Percentiles rank a stretch among this genome's conserved stretches.
These are phyloP conservation scores for Platalea minor DNA, from an alignment of 2,797 vertebrate genomes.

Conservation along the genomic window DNA sequence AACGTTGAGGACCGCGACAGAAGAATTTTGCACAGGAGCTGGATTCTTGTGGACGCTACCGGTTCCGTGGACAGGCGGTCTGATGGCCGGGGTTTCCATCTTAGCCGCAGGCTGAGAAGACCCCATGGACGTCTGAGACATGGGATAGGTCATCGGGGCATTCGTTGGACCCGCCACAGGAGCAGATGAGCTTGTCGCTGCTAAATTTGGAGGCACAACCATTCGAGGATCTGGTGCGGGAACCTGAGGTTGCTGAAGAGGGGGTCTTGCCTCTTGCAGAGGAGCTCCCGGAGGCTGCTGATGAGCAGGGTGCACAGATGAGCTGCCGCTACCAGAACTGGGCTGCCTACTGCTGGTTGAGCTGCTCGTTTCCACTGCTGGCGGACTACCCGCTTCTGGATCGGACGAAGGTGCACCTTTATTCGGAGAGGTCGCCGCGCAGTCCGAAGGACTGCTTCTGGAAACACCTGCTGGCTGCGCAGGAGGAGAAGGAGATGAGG, in stretches of 20 bases:
- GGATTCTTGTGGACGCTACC: conserved; percentile 73
- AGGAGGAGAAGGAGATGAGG: conserved; percentile 81
- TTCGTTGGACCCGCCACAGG: conserved; percentile 63
- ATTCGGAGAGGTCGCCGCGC: conserved; percentile 70
- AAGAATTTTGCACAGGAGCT: conserved; percentile 74
- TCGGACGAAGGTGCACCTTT: conserved; percentile 73
- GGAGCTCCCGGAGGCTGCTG: conserved; percentile 72
- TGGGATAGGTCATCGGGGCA: conserved; percentile 70
- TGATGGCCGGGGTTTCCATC: conserved; percentile 75
- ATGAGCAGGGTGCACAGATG: conserved; percentile 72
- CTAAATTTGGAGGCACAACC: conserved; percentile 74
- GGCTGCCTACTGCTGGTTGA: conserved; percentile 64
- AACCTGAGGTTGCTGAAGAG: conserved; percentile 80
- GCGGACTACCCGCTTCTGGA: conserved; percentile 70
- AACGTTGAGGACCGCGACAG: conserved; percentile 76
- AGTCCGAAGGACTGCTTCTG: conserved; percentile 77
- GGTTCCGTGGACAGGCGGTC: conserved; percentile 70
- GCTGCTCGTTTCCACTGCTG: conserved; percentile 60
- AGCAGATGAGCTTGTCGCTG: conserved; percentile 69
- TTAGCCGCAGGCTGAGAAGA: conserved; percentile 73
- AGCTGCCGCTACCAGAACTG: conserved; percentile 55
- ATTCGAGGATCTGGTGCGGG: conserved; percentile 77
- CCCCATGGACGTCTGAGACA: conserved; percentile 73
- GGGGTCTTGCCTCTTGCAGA: conserved; percentile 75
- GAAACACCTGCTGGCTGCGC: conserved; percentile 71